A percentile compares a stretch with the other conserved stretches of the same genome.
phyloP scores from a whole-genome alignment of 2,888 invertebrate species.

The Gymnocheta viridis region DNA sequence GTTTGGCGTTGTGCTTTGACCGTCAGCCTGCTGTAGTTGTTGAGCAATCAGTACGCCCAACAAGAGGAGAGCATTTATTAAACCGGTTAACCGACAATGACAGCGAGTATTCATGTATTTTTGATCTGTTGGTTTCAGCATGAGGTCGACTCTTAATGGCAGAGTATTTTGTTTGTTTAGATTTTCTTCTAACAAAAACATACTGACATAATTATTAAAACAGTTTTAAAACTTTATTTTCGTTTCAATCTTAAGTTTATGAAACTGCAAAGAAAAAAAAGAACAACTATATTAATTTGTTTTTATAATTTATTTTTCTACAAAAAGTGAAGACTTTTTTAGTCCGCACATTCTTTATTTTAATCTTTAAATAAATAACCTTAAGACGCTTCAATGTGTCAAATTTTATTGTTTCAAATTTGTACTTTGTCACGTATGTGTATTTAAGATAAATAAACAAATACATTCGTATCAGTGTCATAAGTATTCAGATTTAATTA shows the following conservation, averaged over 20 bases:
- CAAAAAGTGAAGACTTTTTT: not conserved
- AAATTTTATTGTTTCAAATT: conserved; percentile 26
- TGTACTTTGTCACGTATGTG: conserved; percentile 45
- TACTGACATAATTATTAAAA: conserved; percentile 58
- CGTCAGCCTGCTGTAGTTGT: not conserved
- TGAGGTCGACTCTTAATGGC: not conserved
- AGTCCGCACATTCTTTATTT: not conserved
- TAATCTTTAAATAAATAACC: conserved; percentile 2
- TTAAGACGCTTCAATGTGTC: not conserved
- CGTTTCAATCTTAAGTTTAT: not conserved
- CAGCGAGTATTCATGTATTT: not conserved
- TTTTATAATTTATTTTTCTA: not conserved
- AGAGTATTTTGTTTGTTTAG: conserved; percentile 28
- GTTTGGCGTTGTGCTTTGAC: conserved; percentile 35
- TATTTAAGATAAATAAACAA: conserved; percentile 8
- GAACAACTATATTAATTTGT: not conserved
- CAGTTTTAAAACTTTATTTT: not conserved
- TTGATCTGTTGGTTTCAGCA: not conserved
- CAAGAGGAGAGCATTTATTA: conserved; percentile 28
- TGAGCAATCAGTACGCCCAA: conserved; percentile 26
- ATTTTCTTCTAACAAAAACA: conserved; percentile 48
- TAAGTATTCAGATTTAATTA: conserved; percentile 6
- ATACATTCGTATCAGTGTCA: not conserved
- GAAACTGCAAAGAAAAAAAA: conserved; percentile 41
- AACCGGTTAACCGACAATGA: conserved; percentile 28